A percentile compares a stretch with the other conserved stretches of the same genome.
phyloP scores from a whole-genome alignment of 2,113 vertebrate genomes.

The Ondatra zibethicus region DNA sequence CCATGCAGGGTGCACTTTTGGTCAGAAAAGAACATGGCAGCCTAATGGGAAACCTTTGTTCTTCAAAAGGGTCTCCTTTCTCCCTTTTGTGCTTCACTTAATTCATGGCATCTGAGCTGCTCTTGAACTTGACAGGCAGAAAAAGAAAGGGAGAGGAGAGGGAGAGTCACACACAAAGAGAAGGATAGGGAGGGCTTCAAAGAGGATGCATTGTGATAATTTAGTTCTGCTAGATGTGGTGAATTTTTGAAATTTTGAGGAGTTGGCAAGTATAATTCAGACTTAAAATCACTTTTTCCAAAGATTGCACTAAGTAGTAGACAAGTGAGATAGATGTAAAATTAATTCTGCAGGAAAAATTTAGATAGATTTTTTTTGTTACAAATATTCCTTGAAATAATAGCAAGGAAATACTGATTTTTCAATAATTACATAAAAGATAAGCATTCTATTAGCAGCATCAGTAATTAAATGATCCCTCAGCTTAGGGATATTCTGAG shows the following conservation, averaged over 20 bases:
- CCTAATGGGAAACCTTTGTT: constrained; percentile 90
- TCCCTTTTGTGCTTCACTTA: constrained; percentile 90
- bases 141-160: constrained; percentile 80
- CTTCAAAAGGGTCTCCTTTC: constrained; percentile 90
- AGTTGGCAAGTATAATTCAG: constrained; percentile 73
- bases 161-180: constrained; percentile 84
- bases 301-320: constrained; percentile 32
- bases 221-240: constrained; percentile 82
- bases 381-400: constrained; percentile 74
- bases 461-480: constrained; percentile 60
- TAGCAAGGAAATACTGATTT: constrained; percentile 71
- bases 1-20: constrained; percentile 86
- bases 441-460: not conserved
- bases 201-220: constrained; percentile 85
- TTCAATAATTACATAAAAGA: constrained; percentile 60
- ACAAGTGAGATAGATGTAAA: constrained; percentile 58
- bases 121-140: constrained; percentile 91
- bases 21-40: constrained; percentile 88
- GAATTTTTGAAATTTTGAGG: constrained; percentile 82
- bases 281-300: constrained; percentile 71
- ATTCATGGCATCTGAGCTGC: constrained; percentile 90
- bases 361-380: constrained; percentile 76
- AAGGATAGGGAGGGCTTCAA: constrained; percentile 83
- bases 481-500: not conserved
- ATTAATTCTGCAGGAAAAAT: constrained; percentile 63